phyloP scores from a whole-genome alignment of 1,140 invertebrate species.

The Listronotus oregonensis region DNA sequence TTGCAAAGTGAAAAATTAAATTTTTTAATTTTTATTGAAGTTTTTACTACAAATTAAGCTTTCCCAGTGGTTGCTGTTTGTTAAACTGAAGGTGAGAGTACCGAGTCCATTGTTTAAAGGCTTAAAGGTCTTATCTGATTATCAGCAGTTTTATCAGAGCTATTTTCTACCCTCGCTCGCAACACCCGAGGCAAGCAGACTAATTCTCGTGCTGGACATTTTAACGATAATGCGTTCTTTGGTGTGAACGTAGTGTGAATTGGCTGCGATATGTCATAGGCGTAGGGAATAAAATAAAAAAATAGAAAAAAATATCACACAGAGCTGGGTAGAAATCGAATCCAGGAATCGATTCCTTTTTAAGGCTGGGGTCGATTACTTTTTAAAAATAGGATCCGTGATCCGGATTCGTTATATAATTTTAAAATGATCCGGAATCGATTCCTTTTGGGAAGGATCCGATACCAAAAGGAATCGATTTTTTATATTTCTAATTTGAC shows the following conservation, averaged over 20 bases:
- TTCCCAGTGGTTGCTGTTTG: conserved; percentile 32
- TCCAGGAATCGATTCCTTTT: no score
- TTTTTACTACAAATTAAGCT: conserved; percentile 39
- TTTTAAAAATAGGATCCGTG: no score
- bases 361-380: no score
- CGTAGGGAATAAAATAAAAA: not conserved
- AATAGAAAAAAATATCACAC: no score
- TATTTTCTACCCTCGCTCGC: conserved; percentile 19
- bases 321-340: no score
- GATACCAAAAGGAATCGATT: no score
- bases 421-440: no score
- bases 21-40: conserved; percentile 9
- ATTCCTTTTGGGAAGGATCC: no score
- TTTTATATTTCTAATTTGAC: no score
- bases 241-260: conserved; percentile 18
- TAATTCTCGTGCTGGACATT: conserved; percentile 24
- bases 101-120: conserved; percentile 21
- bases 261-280: conserved; percentile 13
- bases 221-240: conserved; percentile 15
- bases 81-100: conserved; percentile 20
- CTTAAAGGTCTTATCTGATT: conserved; percentile 17
- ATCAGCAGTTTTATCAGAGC: conserved; percentile 25
- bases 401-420: no score
- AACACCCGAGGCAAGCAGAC: conserved; percentile 13
- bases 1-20: conserved; percentile 1